Conservation (phyloP, 92 coral and sea anemone species). For the Umimayanthus chanpuru region DNA sequence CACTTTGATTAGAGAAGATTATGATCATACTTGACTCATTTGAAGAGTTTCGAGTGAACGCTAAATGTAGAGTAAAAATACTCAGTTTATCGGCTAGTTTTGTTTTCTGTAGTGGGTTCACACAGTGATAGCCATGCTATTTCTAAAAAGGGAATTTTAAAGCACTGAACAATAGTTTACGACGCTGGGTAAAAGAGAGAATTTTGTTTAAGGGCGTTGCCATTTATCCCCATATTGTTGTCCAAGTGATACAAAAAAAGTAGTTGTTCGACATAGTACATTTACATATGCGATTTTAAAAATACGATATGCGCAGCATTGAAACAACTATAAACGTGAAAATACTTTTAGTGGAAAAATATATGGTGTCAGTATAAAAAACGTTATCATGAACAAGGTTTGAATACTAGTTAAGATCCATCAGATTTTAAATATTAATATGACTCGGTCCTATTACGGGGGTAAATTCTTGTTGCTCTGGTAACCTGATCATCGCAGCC, state of each 20-base stretch:
- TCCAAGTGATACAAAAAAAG: neutral
- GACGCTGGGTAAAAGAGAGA: neutral
- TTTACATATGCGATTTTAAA: neutral
- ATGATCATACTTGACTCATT: neutral
- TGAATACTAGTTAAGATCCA: neutral
- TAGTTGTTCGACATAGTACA: neutral
- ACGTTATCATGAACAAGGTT: neutral
- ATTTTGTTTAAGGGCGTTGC: neutral
- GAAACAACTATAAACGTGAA: neutral
- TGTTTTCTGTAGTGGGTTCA: neutral
- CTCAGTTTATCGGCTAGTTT: neutral
- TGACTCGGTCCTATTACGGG: neutral
- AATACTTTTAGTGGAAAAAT: neutral
- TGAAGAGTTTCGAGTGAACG: neutral
- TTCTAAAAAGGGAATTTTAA: neutral
- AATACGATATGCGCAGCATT: neutral
- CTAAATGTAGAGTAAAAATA: too few relatives aligned
- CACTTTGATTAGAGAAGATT: neutral
- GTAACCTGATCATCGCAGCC: neutral
- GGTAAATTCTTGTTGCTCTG: slow-evolving; percentile 21
- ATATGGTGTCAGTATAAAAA: too few relatives aligned
- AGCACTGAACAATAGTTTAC: neutral
- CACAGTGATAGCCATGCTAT: too few relatives aligned
- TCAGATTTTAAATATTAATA: neutral
- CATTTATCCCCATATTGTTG: neutral